Evolutionary conservation across 1,140 invertebrate genomes (phyloP).

Genomic region (Formica selysi): DNA sequence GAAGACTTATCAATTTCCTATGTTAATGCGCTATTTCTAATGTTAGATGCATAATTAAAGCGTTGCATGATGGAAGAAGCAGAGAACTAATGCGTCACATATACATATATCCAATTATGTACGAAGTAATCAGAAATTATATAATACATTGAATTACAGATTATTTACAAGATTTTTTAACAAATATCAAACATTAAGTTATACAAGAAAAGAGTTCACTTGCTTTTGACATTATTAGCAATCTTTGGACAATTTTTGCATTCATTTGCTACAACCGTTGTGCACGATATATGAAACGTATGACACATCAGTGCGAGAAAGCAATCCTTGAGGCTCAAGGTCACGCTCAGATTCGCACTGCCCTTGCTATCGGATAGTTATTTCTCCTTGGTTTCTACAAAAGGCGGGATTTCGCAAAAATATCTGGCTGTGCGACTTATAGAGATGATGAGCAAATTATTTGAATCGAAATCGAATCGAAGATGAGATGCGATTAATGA

Average conservation of each 20-base stretch:
- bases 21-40: neutral
- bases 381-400: neutral
- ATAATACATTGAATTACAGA: neutral
- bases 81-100: neutral
- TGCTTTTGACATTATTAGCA: neutral
- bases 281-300: too few relatives aligned
- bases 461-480: too few relatives aligned
- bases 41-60: neutral
- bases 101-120: neutral
- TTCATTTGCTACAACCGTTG: neutral
- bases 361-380: neutral
- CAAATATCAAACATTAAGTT: neutral
- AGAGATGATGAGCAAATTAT: neutral
- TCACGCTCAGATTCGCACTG: neutral
- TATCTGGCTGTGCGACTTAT: neutral
- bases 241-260: neutral
- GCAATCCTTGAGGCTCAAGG: neutral
- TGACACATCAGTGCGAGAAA: neutral
- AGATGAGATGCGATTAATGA: too few relatives aligned
- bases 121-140: neutral
- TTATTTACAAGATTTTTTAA: neutral
- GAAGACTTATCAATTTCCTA: neutral
- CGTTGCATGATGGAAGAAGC: constrained; percentile 4
- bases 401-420: neutral
- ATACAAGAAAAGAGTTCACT: neutral